A percentile compares a stretch with the other conserved stretches of the same genome.
Evolutionary conservation across 2,113 vertebrate species (phyloP).

Genomic region (Helogale parvula): DNA sequence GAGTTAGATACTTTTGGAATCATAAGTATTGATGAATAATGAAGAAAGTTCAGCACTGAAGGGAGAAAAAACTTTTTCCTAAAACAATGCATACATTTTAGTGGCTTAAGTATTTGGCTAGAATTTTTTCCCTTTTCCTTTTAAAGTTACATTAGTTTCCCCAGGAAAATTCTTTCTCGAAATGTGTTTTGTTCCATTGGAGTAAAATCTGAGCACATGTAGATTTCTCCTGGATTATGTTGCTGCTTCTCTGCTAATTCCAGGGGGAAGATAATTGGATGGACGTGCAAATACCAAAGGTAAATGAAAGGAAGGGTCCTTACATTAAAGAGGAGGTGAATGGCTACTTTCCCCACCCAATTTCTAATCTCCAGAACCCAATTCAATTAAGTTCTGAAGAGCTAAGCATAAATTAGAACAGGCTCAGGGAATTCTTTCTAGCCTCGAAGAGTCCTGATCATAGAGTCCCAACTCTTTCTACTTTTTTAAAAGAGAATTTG

Average conservation of each 20-base stretch:
- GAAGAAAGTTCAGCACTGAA: neutral
- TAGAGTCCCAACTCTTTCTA: neutral
- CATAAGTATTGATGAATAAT: neutral
- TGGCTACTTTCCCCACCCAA: neutral
- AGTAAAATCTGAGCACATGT: neutral
- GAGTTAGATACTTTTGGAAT: neutral
- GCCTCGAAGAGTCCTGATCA: neutral
- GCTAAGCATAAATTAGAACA: neutral
- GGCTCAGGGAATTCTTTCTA: neutral
- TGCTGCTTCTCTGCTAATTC: neutral
- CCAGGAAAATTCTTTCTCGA: constrained; percentile 6
- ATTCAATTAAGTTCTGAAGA: constrained; percentile 1
- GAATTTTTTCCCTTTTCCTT: neutral
- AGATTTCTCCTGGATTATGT: neutral
- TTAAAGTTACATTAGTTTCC: constrained; percentile 27
- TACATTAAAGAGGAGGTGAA: constrained; percentile 16
- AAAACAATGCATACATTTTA: neutral
- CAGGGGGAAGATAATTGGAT: neutral
- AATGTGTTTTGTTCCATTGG: neutral
- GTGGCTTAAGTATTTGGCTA: neutral
- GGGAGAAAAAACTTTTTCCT: neutral
- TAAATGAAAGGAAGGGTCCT: neutral
- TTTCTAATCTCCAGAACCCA: neutral
- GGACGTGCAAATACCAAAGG: neutral
- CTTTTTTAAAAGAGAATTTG: neutral